A percentile compares a stretch with the other conserved stretches of the same genome.
These are phyloP conservation scores for Tenrec ecaudatus DNA, from an alignment of 2,113 vertebrate genomes.

Conservation along the genomic window DNA sequence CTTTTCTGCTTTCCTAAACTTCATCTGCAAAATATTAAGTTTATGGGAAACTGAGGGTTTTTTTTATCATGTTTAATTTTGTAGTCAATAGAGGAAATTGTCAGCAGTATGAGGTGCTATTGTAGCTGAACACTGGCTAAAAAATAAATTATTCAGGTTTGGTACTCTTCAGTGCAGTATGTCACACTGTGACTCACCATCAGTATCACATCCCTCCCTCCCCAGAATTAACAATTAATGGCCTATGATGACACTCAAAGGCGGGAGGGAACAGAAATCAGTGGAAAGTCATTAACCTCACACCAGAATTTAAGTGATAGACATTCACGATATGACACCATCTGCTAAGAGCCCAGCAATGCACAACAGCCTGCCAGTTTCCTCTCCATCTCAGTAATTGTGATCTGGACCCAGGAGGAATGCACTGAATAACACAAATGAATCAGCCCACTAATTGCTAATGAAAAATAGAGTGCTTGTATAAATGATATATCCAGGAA, in stretches of 20 bases:
- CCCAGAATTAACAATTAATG: constrained; percentile 38
- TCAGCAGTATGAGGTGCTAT: neutral
- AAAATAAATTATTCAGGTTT: neutral
- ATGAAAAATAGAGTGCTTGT: neutral
- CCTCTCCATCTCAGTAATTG: neutral
- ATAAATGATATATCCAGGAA: neutral
- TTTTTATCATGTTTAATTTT: neutral
- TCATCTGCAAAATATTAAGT: constrained; percentile 18
- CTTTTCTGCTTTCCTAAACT: constrained; percentile 3
- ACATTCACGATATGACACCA: constrained; percentile 34
- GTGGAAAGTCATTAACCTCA: constrained; percentile 32
- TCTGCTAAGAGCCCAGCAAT: neutral
- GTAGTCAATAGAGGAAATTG: neutral
- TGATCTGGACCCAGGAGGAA: neutral
- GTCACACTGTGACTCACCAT: neutral
- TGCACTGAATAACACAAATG: neutral
- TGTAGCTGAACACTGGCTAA: neutral
- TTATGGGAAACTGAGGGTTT: neutral
- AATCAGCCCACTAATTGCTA: neutral
- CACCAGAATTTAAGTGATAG: constrained; percentile 30
- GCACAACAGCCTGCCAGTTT: neutral
- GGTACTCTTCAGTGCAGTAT: constrained; percentile 3
- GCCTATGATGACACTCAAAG: constrained; percentile 16
- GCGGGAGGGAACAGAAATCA: neutral
- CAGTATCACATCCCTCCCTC: neutral